Evolutionary conservation across 2,113 vertebrate species (phyloP).

Genomic region (Neogale vison): DNA sequence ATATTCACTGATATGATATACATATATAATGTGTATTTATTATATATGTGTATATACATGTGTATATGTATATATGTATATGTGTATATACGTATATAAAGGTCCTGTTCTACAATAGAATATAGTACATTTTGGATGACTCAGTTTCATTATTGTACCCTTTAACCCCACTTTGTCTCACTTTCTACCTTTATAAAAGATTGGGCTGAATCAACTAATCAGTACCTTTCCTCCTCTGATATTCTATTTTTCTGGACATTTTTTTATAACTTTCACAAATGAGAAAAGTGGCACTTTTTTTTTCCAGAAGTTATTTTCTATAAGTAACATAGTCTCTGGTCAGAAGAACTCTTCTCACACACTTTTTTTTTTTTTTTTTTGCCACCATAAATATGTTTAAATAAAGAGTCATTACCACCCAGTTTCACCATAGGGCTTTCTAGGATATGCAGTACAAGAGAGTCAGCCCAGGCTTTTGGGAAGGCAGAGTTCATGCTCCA

Average conservation of each 20-base stretch:
- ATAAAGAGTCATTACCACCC: not conserved
- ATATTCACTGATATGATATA: not conserved
- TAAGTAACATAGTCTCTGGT: not conserved
- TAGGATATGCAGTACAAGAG: not conserved
- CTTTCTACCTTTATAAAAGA: not conserved
- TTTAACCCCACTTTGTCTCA: not conserved
- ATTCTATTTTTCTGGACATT: slow-evolving; percentile 4
- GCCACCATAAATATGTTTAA: slow-evolving; percentile 25
- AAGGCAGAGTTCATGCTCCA: not conserved
- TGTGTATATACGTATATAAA: not conserved
- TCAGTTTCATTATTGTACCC: not conserved
- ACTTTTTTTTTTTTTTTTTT: not conserved
- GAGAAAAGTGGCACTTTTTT: not conserved
- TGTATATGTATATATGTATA: too few relatives aligned
- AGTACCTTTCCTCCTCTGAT: not conserved
- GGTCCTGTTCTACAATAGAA: not conserved
- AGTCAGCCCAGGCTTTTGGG: not conserved
- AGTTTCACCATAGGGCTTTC: not conserved
- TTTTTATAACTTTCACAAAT: not conserved
- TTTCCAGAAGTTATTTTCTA: not conserved
- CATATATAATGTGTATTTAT: not conserved
- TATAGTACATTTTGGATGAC: not conserved
- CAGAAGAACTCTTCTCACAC: not conserved
- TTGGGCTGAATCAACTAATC: not conserved
- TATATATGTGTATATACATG: not conserved